Base-by-base conservation (phyloP, 2,888 invertebrate species). In the Drosophila monieri region DNA sequence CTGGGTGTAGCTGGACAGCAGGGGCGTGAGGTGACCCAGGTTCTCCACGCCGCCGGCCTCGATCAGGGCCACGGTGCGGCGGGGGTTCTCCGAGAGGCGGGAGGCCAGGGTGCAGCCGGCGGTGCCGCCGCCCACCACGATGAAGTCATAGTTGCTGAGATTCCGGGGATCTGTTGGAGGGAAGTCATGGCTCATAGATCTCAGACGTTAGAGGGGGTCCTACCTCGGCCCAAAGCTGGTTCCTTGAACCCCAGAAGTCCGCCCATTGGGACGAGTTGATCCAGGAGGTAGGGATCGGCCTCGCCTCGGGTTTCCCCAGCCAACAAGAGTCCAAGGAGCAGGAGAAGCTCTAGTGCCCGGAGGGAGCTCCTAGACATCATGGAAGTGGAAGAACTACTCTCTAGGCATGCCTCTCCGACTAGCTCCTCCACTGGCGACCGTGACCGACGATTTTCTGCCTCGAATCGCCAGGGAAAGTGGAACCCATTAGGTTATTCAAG, bases 101-200 rank as follows among this genome's bases (percentile, higher is more conserved):
- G 91, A 91, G 0, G 92, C 92, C 35, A 92, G 62, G 0, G 91
- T 90, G 74, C 91, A 90, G 21, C 96, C 96, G 88, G 97, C 97
- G 8, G 97, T 97, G 27, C 97, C 97, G 1, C 95, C 95, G 5
- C 97, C 97, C 8, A 97, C 94, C 41, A 97, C 93, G 71, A 97
- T 95, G 86, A 97, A 97, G 90, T 97, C 96, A 86, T 96, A 97
- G 32, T 93, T 93, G 0, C 94, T 93, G 68, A 12, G 32, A n/a
- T 79, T 41, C 8, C 44, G 43, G 9, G 80, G 80, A 12, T 67
- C 80, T 80, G 53, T 12, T 48, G 46, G 18, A 18, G 5, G 6
- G n/a, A 6, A n/a, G 35, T n/a, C 12, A n/a, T 12, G n/a, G 32
- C n/a, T n/a, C n/a, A 2, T 2, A n/a, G n/a, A 6, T 35, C 5